Evolutionary conservation across 1,140 invertebrate species (phyloP).

Genomic region (Streblospio benedicti): DNA sequence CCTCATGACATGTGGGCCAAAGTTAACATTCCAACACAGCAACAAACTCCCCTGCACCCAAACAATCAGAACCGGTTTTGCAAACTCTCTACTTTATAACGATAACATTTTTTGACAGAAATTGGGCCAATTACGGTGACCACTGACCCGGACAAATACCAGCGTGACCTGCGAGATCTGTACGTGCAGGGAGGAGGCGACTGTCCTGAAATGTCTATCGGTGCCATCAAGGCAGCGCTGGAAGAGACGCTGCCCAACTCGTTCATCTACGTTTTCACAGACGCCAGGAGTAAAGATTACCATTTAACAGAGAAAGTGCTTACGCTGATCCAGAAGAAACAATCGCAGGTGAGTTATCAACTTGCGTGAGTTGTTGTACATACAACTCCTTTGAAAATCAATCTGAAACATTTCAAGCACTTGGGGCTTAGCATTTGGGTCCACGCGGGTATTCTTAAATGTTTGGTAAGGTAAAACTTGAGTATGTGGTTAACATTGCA

Average conservation of each 20-base stretch:
- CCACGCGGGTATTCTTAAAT: too few relatives aligned
- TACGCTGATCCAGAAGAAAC: constrained; percentile 60
- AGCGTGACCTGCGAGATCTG: constrained; percentile 52
- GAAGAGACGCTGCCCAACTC: constrained; percentile 58
- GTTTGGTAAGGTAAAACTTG: too few relatives aligned
- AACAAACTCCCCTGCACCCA: too few relatives aligned
- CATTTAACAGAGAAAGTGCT: constrained; percentile 56
- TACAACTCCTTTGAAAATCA: neutral
- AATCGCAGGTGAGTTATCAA: constrained; percentile 54
- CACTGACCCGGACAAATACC: constrained; percentile 54
- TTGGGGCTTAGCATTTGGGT: too few relatives aligned
- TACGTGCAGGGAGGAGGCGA: constrained; percentile 63
- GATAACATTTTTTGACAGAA: constrained; percentile 44
- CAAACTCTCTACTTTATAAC: too few relatives aligned
- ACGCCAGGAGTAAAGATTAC: constrained; percentile 62
- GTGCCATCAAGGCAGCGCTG: constrained; percentile 58
- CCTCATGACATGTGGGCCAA: too few relatives aligned
- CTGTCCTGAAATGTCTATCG: constrained; percentile 64
- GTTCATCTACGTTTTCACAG: constrained; percentile 68
- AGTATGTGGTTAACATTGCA: too few relatives aligned
- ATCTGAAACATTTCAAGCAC: neutral
- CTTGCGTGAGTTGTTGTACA: neutral
- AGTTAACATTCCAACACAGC: too few relatives aligned
- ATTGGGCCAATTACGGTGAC: constrained; percentile 59
- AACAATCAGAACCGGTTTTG: too few relatives aligned